Conservation (phyloP, 2,888 invertebrate genomes). For the Dermolepida albohirtum region DNA sequence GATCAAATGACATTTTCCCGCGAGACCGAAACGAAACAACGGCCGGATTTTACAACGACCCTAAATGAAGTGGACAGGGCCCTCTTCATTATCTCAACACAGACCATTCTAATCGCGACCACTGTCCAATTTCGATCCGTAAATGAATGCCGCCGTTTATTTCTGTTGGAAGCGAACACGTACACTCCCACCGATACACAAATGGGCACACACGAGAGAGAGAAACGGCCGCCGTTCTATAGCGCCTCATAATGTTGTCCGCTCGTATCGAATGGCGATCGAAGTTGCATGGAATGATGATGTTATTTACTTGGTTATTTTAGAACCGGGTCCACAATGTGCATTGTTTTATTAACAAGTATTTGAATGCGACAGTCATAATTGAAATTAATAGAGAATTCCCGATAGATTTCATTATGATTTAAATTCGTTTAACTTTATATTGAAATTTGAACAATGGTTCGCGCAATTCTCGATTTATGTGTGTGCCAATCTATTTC, state of each 20-base stretch:
- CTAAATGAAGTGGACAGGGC: conserved; percentile 61
- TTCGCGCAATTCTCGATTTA: conserved; percentile 41
- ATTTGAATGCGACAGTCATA: conserved; percentile 58
- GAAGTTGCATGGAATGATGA: conserved; percentile 54
- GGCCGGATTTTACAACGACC: conserved; percentile 59
- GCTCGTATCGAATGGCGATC: conserved; percentile 49
- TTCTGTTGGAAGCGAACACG: conserved; percentile 14
- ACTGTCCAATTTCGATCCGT: conserved; percentile 38
- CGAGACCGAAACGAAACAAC: conserved; percentile 53
- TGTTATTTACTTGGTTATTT: conserved; percentile 59
- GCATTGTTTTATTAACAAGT: conserved; percentile 60
- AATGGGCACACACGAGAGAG: conserved; percentile 41
- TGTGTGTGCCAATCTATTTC: conserved; percentile 34
- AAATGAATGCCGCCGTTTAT: conserved; percentile 39
- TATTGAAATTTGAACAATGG: conserved; percentile 45
- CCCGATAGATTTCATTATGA: conserved; percentile 58
- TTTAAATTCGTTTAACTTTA: conserved; percentile 52
- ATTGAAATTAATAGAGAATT: conserved; percentile 61
- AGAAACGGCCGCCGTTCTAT: no score
- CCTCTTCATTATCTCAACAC: conserved; percentile 64
- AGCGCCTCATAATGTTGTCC: conserved; percentile 14
- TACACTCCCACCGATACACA: conserved; percentile 41
- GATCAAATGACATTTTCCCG: conserved; percentile 36
- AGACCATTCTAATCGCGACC: conserved; percentile 51
- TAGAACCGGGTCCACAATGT: conserved; percentile 56